phyloP scores from a whole-genome alignment of 2,113 vertebrate species.

The Colossoma macropomum region DNA sequence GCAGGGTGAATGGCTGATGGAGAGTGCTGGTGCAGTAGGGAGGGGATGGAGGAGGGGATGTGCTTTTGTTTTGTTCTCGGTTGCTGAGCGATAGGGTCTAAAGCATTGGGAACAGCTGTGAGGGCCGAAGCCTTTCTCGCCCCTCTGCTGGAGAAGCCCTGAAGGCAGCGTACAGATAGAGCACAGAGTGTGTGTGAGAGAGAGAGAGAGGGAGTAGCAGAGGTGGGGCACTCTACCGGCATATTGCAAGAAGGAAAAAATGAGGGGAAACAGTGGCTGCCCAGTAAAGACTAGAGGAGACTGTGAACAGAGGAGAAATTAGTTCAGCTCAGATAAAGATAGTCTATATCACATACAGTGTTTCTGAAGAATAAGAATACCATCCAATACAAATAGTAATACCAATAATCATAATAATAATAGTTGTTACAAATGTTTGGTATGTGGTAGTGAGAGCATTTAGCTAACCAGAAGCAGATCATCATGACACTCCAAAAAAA shows the following conservation, averaged over 20 bases:
- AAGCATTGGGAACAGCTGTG: conserved; percentile 79
- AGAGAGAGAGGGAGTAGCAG: conserved; percentile 15
- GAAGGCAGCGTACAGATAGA: conserved; percentile 69
- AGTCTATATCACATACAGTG: not conserved
- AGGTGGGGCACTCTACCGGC: conserved; percentile 24
- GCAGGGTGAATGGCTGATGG: conserved; percentile 60
- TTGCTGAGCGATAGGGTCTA: conserved; percentile 77
- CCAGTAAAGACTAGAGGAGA: conserved; percentile 19
- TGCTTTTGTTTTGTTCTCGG: conserved; percentile 79
- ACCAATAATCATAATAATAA: not conserved
- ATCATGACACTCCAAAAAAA: not conserved
- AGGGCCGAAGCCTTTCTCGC: conserved; percentile 80
- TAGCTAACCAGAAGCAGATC: not conserved
- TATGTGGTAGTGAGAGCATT: conserved; percentile 5
- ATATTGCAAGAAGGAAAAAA: conserved; percentile 21
- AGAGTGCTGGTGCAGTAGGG: conserved; percentile 48
- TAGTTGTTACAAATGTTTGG: not conserved
- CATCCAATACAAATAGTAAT: too few relatives aligned
- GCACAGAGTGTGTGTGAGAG: conserved; percentile 47
- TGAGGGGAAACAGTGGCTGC: conserved; percentile 25
- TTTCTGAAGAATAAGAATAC: too few relatives aligned
- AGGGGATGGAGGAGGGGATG: conserved; percentile 57
- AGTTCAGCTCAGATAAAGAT: not conserved
- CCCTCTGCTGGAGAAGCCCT: conserved; percentile 74
- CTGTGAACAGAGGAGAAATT: not conserved